A percentile compares a stretch with the other conserved stretches of the same genome.
Evolutionary conservation across 2,888 invertebrate genomes (phyloP).

Genomic region (Dexiosoma caninum): DNA sequence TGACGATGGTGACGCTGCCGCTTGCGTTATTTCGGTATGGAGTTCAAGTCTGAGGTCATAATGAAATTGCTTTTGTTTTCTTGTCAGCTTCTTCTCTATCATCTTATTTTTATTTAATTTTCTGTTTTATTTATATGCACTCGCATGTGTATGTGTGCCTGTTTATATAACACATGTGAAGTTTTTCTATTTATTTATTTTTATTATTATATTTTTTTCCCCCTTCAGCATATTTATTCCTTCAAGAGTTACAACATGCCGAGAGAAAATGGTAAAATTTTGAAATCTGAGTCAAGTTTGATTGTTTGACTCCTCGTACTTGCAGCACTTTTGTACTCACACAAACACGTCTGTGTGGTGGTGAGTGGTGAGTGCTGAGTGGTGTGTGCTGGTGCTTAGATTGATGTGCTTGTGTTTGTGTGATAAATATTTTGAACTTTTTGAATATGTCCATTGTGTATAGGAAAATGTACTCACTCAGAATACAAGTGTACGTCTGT

Average conservation of each 20-base stretch:
- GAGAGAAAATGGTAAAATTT: constrained; percentile 31
- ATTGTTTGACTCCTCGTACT: not conserved
- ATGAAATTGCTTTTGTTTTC: constrained; percentile 33
- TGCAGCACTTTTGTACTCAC: not conserved
- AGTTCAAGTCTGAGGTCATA: constrained; percentile 62
- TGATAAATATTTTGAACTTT: not conserved
- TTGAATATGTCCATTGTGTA: not conserved
- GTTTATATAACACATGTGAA: too few species aligned
- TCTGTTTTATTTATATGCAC: not conserved
- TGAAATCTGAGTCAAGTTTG: constrained; percentile 39
- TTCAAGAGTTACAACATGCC: constrained; percentile 11
- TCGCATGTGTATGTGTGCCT: not conserved
- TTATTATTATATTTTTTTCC: not conserved
- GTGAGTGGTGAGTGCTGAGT: not conserved
- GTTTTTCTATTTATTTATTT: not conserved
- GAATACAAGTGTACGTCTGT: not conserved
- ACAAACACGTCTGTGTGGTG: not conserved
- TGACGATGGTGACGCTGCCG: not conserved
- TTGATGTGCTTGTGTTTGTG: not conserved
- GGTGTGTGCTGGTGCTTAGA: not conserved
- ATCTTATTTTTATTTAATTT: constrained; percentile 5
- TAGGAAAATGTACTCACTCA: not conserved
- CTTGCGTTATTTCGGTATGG: not conserved
- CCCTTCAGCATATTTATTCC: constrained; percentile 1
- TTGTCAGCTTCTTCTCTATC: constrained; percentile 8